Evolutionary conservation across 2,888 invertebrate species (phyloP).

Genomic region (Napeogenes inachia): DNA sequence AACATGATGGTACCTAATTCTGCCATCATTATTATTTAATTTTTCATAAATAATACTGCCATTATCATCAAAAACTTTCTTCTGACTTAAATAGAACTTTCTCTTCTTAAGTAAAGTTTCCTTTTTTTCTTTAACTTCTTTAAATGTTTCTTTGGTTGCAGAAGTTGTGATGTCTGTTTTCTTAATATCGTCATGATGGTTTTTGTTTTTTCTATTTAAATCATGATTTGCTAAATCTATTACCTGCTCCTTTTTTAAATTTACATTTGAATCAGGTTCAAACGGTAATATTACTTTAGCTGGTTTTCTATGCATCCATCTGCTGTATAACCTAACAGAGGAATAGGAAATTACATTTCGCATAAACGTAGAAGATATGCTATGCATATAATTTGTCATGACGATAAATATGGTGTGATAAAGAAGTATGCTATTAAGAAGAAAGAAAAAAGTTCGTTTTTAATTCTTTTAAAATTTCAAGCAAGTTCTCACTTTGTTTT

Average conservation of each 20-base stretch:
- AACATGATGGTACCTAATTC: conserved; percentile 60
- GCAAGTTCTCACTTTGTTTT: too few species aligned
- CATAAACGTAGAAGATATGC: conserved; percentile 12
- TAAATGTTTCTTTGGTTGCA: conserved; percentile 28
- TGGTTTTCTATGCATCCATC: conserved; percentile 75
- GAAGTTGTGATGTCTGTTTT: conserved; percentile 16
- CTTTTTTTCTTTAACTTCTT: conserved; percentile 50
- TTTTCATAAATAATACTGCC: conserved; percentile 79
- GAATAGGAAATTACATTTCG: conserved; percentile 14
- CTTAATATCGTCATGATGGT: conserved; percentile 15
- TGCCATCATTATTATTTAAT: conserved; percentile 78
- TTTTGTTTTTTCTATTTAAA: conserved; percentile 36
- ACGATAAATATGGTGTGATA: background rate
- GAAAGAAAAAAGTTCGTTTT: background rate
- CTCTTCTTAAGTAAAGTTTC: conserved; percentile 50
- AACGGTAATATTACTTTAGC: conserved; percentile 72
- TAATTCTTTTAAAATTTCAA: background rate
- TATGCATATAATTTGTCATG: conserved; percentile 17
- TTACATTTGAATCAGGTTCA: conserved; percentile 44
- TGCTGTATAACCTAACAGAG: conserved; percentile 54
- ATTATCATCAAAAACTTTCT: conserved; percentile 73
- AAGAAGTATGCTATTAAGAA: background rate
- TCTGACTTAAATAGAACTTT: conserved; percentile 53
- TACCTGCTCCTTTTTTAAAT: conserved; percentile 60
- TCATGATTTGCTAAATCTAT: conserved; percentile 51